phyloP scores from a whole-genome alignment of 35 echinoderm and acorn worm genomes.

The Acanthaster planci region DNA sequence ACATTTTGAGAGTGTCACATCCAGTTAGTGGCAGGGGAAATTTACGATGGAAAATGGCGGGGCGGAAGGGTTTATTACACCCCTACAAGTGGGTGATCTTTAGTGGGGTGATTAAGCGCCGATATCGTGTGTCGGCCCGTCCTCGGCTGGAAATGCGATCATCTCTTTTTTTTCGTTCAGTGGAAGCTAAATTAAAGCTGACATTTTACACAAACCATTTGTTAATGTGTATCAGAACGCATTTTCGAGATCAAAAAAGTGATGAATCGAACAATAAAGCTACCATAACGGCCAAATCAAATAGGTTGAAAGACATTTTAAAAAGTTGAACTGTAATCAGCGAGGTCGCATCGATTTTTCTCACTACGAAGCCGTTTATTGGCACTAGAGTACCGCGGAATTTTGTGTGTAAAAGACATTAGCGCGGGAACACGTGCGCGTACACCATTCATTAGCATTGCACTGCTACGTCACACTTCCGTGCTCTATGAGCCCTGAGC shows the following conservation, averaged over 20 bases:
- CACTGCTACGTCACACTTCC: too few relatives aligned
- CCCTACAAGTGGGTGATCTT: conserved; percentile 11
- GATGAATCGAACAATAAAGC: too few relatives aligned
- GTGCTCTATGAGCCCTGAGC: too few relatives aligned
- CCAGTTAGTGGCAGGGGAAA: not conserved
- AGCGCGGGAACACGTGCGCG: too few relatives aligned
- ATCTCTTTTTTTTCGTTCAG: not conserved
- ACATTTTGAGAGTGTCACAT: conserved; percentile 3
- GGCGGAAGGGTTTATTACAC: not conserved
- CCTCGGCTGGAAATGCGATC: not conserved
- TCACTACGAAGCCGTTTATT: too few relatives aligned
- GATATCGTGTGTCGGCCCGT: not conserved
- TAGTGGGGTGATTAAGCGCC: not conserved
- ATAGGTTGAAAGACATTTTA: too few relatives aligned
- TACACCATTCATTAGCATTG: too few relatives aligned
- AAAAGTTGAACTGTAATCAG: too few relatives aligned
- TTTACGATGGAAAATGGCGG: conserved; percentile 16
- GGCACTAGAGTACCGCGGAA: too few relatives aligned
- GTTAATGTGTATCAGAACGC: not conserved
- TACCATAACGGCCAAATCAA: too few relatives aligned
- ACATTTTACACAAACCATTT: conserved; percentile 1
- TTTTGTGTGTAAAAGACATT: too few relatives aligned
- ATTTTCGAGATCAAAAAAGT: not conserved
- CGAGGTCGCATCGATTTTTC: too few relatives aligned
- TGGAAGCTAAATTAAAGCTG: not conserved